Evolutionary conservation across 2,113 vertebrate species (phyloP), one percentile per base, ranked within the genome.

Genomic region (Neomonachus schauinslandi): DNA sequence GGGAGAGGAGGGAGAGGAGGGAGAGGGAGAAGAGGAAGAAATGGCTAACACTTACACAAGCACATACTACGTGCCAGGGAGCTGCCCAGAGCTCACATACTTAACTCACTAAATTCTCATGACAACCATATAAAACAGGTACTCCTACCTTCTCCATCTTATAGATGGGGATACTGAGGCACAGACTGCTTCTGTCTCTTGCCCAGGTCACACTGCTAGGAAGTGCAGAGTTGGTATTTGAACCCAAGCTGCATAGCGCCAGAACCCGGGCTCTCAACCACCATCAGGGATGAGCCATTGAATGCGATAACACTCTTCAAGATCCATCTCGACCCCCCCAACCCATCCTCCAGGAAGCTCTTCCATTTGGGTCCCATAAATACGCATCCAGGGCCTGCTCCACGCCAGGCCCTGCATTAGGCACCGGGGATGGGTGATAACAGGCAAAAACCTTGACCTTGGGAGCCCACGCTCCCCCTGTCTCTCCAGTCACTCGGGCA

Each of bases 391-490:
- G 2, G 6, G 2, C 55, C 83, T 94, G 53, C 46, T 63, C 51
- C 16, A 14, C 0, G 11, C 69, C 87, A 94, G 13, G 57, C 14
- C 33, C 42, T 63, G 65, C 59, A 15, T 46, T 31, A 39, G n/a
- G 31, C 49, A 46, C 28, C 21, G 10, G 11, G 14, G 24, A 59
- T 2, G 12, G 71, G 22, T 2, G 12, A 57, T 2, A 28, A 85
- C 15, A 31, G 51, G 18, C 4, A 51, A 59, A 79, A 61, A 1
- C 55, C 57, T 14, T 13, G 11, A 24, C 6, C 51, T 5, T 24
- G 24, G 36, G 31, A 39, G n/a, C 26, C 36, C 36, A 26, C 0
- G 0, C 7, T 79, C 55, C 46, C n/a, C 26, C 28, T 22, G 16
- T 28, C 76, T 65, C 39, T 87, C 18, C 11, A 18, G 88, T 31